Percentiles rank a stretch among this genome's conserved stretches.
phyloP scores from a whole-genome alignment of 2,113 vertebrate genomes.

The Nycticebus coucang region DNA sequence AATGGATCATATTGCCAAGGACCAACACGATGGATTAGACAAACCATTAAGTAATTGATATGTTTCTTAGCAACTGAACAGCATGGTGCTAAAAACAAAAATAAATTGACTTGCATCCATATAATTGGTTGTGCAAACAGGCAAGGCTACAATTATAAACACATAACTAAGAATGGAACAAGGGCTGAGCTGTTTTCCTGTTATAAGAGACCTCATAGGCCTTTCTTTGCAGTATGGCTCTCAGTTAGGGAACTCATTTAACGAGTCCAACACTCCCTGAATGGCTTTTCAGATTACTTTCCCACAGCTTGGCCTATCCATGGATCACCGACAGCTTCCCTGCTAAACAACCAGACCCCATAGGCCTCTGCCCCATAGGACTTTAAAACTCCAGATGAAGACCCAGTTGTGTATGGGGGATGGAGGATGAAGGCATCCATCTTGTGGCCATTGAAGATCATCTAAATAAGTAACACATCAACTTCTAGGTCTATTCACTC shows the following conservation, averaged over 20 bases:
- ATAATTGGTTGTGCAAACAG: not conserved
- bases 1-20: not conserved
- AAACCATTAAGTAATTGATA: not conserved
- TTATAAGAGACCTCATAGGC: not conserved
- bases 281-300: not conserved
- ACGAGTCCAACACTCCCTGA: not conserved
- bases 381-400: not conserved
- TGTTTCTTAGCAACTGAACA: conserved; percentile 36
- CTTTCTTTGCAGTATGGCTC: not conserved
- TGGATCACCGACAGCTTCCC: not conserved
- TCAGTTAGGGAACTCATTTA: not conserved
- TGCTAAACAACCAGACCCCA: not conserved
- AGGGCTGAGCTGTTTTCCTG: not conserved
- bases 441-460: not conserved
- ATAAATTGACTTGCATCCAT: not conserved
- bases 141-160: not conserved
- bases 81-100: not conserved
- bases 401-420: not conserved
- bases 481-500: not conserved
- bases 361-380: not conserved
- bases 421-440: not conserved
- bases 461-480: not conserved
- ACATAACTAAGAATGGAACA: not conserved
- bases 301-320: not conserved
- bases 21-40: not conserved